phyloP scores from a whole-genome alignment of 2,113 vertebrate species.

The Hemiscyllium ocellatum region DNA sequence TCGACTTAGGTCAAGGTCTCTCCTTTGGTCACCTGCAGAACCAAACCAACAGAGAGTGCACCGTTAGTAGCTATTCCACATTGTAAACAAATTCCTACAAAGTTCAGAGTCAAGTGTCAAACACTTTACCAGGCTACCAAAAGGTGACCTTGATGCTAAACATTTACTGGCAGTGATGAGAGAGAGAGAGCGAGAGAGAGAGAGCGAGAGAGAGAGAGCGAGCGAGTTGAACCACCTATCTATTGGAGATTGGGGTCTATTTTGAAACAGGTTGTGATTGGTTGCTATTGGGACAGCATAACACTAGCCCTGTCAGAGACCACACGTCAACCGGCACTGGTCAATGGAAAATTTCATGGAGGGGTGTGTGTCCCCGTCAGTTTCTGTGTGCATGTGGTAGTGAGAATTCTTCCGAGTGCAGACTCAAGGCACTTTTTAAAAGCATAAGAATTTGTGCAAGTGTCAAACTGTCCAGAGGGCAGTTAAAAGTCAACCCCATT shows the following conservation, averaged over 20 bases:
- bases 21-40: conserved; percentile 8
- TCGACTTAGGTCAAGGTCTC: conserved; percentile 15
- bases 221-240: too few species aligned
- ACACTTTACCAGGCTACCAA: not conserved
- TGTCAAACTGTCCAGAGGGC: too few species aligned
- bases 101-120: not conserved
- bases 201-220: too few species aligned
- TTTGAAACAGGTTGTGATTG: not conserved
- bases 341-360: not conserved
- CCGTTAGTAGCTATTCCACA: not conserved
- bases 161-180: not conserved
- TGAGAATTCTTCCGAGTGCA: not conserved
- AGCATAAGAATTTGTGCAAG: too few species aligned
- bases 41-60: not conserved
- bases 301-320: not conserved
- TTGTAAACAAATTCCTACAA: not conserved
- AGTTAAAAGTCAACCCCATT: too few species aligned
- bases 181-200: too few species aligned
- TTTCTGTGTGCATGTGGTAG: not conserved
- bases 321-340: not conserved
- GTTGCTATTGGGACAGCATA: not conserved
- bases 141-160: not conserved
- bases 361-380: too few species aligned
- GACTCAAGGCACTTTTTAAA: not conserved
- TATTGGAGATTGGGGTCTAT: not conserved